Percentiles rank a stretch among this genome's conserved stretches.
phyloP scores from a whole-genome alignment of 2,797 vertebrate species.

The Anabas testudineus region DNA sequence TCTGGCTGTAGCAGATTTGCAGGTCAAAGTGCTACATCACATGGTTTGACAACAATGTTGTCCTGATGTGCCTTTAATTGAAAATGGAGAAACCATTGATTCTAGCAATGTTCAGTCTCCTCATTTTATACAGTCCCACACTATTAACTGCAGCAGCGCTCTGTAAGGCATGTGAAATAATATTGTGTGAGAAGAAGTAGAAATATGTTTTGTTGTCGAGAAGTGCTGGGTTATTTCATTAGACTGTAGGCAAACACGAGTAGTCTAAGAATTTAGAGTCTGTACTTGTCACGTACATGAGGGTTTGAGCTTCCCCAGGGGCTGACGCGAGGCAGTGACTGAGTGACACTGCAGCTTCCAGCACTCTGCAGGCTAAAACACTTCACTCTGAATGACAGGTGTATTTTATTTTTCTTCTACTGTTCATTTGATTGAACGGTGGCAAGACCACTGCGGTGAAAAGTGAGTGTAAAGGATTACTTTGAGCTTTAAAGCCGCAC shows the following conservation, averaged over 20 bases:
- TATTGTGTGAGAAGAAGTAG: not conserved
- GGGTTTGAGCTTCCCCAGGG: not conserved
- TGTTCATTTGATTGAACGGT: not conserved
- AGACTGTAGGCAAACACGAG: not conserved
- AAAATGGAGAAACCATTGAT: not conserved
- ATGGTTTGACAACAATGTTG: too few relatives aligned
- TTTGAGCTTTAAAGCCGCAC: not conserved
- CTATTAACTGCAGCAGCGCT: not conserved
- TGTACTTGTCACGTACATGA: not conserved
- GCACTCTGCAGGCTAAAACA: not conserved
- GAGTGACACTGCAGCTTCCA: constrained; percentile 5
- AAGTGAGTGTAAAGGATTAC: not conserved
- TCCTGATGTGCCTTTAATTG: too few relatives aligned
- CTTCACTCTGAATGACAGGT: not conserved
- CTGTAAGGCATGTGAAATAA: not conserved
- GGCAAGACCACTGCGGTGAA: not conserved
- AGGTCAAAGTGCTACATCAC: constrained; percentile 1
- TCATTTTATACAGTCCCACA: not conserved
- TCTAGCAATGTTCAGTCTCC: not conserved
- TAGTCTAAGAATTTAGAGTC: not conserved
- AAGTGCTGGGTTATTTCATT: not conserved
- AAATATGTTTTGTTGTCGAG: not conserved
- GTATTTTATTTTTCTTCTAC: not conserved
- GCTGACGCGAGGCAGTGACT: not conserved
- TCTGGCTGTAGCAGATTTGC: not conserved